Conservation (phyloP, 2,797 vertebrate species). For the Xiphophorus birchmanni region DNA sequence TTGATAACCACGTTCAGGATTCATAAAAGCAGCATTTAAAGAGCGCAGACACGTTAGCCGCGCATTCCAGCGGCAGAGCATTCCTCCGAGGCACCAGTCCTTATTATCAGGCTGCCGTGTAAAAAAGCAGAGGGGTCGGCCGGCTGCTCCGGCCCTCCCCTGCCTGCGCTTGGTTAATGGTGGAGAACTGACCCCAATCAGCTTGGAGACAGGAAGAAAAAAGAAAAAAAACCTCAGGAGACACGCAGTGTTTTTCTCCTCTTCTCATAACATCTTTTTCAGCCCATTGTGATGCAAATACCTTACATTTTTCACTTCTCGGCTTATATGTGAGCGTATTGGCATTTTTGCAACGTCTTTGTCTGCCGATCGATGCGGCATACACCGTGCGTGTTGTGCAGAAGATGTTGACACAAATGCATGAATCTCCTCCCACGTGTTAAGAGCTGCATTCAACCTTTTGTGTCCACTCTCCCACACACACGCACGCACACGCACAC, state of each 20-base stretch:
- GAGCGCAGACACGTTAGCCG: conserved; percentile 47
- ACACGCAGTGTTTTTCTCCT: conserved; percentile 7
- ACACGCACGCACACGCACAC: conserved; percentile 2
- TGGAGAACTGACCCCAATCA: conserved; percentile 67
- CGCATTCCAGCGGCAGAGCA: conserved; percentile 56
- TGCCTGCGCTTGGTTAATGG: conserved; percentile 65
- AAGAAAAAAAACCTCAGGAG: conserved; percentile 19
- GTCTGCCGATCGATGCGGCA: not conserved
- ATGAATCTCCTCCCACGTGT: conserved; percentile 21
- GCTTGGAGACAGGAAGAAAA: conserved; percentile 13
- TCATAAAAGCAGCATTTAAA: conserved; percentile 48
- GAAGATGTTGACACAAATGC: conserved; percentile 25
- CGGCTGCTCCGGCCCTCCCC: conserved; percentile 42
- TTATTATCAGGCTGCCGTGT: conserved; percentile 70
- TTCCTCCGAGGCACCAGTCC: conserved; percentile 73
- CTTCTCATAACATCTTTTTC: not conserved
- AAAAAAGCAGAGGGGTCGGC: conserved; percentile 57
- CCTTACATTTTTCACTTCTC: not conserved
- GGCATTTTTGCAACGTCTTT: not conserved
- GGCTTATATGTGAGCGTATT: not conserved
- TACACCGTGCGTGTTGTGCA: not conserved
- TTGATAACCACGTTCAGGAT: conserved; percentile 55
- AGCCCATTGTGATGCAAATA: conserved; percentile 1
- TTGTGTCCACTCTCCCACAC: conserved; percentile 50
- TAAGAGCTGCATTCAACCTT: conserved; percentile 45